Evolutionary conservation across 2,888 invertebrate species (phyloP), one percentile per base, ranked within the genome.

Genomic region (Trachelus tabidus): DNA sequence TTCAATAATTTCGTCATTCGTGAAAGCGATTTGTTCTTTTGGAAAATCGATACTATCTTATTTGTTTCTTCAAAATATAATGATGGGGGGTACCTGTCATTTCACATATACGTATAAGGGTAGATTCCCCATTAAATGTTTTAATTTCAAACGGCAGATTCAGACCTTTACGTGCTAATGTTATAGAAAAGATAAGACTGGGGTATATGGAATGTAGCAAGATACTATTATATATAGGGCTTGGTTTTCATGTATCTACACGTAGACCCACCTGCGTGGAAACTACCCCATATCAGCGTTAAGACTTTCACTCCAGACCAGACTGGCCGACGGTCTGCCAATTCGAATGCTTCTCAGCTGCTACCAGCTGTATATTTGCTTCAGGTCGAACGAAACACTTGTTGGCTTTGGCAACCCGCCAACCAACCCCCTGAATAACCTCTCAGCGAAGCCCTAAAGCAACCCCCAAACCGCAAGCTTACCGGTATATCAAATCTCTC

Each of bases 311-410:
- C 40, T 56, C 23, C 15, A 56, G 40, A 23, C 23, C 40, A 56
- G 40, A 56, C 40, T 15, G 23, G 40, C 15, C 40, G 40, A 15
- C 40, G 23, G 23, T 56, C 6, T 56, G 23, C 40, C 40, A 56
- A 56, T 56, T 56, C 40, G 23, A 56, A 56, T 56, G 40, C 40
- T 56, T 23, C 40, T 56, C 40, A 23, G 40, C 40, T 56, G 40
- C 40, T 56, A 56, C 40, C 23, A 23, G 40, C 40, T 56, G 82
- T 76, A 77, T 79, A 80, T 80, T 77, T 73, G 35, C 75, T 82
- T 84, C 80, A 82, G 83, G 80, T 83, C 82, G 84, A 83, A 84
- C 85, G 83, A 82, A 89, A 89, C 90, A 90, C 90, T 90, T 90
- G 90, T 90, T 90, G 89, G 89, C 86, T 84, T 83, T 85, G 86